phyloP scores from a whole-genome alignment of 1,140 invertebrate genomes.

The Lethrus apterus region DNA sequence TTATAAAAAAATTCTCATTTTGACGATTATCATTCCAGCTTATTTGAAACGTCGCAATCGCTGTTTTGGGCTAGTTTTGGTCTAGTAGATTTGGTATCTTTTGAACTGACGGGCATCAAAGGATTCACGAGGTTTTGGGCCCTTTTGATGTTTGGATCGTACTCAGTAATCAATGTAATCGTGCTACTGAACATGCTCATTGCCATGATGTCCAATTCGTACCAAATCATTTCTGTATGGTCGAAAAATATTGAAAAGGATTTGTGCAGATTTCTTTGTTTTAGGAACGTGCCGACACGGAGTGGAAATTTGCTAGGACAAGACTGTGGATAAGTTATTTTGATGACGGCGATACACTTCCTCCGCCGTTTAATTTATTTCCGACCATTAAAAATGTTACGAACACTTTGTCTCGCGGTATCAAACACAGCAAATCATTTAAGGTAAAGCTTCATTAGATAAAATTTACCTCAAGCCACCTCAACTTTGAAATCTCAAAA shows the following conservation, averaged over 20 bases:
- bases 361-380: slow-evolving; percentile 80
- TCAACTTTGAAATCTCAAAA: no score
- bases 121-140: slow-evolving; percentile 75
- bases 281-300: slow-evolving; percentile 75
- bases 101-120: slow-evolving; percentile 69
- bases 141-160: slow-evolving; percentile 72
- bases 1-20: slow-evolving; percentile 2
- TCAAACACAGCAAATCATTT: background rate
- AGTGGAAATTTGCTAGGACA: slow-evolving; percentile 87
- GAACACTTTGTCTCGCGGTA: background rate
- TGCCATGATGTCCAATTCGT: slow-evolving; percentile 89
- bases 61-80: slow-evolving; percentile 89
- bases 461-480: no score
- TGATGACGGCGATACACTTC: slow-evolving; percentile 76
- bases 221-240: slow-evolving; percentile 67
- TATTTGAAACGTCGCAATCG: slow-evolving; percentile 84
- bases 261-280: slow-evolving; percentile 3
- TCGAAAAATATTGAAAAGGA: slow-evolving; percentile 26
- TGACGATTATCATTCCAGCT: no score
- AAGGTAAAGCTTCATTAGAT: no score
- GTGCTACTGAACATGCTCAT: slow-evolving; percentile 80
- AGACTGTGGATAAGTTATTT: slow-evolving; percentile 89
- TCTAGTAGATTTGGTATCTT: slow-evolving; percentile 68
- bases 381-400: slow-evolving; percentile 42
- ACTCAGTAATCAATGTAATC: slow-evolving; percentile 79